Evolutionary conservation across 2,797 vertebrate species (phyloP).

Genomic region (Buphagus erythrorhynchus): DNA sequence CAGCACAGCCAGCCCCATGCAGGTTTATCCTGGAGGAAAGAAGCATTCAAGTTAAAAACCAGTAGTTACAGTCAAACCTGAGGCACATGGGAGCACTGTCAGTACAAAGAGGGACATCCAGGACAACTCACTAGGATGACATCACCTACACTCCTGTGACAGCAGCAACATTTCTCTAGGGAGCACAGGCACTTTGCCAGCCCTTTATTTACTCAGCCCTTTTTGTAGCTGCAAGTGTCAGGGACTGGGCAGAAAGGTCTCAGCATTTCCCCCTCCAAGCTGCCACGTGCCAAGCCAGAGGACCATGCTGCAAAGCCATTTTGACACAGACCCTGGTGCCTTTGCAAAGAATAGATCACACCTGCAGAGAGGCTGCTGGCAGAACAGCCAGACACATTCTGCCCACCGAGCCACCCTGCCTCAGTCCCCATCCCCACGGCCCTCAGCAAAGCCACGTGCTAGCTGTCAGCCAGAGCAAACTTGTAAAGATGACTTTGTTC

Average conservation of each 20-base stretch:
- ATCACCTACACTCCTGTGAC: neutral
- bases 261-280: neutral
- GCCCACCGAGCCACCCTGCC: neutral
- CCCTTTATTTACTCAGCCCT: neutral
- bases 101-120: neutral
- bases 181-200: neutral
- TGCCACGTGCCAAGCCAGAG: accelerated
- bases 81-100: neutral
- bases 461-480: neutral
- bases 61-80: accelerated
- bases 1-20: accelerated
- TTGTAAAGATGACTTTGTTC: neutral
- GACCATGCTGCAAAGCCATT: accelerated
- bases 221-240: neutral
- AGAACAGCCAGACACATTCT: accelerated
- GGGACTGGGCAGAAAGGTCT: neutral
- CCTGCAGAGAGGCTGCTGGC: neutral
- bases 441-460: neutral
- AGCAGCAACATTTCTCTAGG: neutral
- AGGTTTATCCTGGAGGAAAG: neutral
- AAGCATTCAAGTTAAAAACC: accelerated
- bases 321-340: neutral
- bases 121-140: neutral
- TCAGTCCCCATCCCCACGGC: accelerated
- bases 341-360: neutral